Evolutionary conservation across 1,140 invertebrate genomes (phyloP), one percentile per base, ranked within the genome.

Genomic region (Drosophila tropicalis): DNA sequence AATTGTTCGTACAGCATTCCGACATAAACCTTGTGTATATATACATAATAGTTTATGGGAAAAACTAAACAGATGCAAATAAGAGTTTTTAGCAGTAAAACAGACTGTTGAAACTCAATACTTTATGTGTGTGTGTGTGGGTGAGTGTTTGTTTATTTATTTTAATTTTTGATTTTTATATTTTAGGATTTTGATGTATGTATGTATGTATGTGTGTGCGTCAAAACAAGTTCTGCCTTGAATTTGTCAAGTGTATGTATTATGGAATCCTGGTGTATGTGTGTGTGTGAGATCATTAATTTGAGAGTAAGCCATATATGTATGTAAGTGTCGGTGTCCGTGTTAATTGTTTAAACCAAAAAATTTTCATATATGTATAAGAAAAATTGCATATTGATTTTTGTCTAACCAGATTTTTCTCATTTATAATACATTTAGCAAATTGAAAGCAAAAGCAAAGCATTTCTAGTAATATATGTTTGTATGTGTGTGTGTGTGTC

Each of bases 371-470:
- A 22, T 5, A 51, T 22, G 17, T 2, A 22, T 12, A 51, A 51
- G 19, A 22, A 51, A 51, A 51, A 51, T 15, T 51, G 44, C 44
- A 22, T 22, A 19, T 51, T 51, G 7, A 51, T 51, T 22, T 22
- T 22, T 22, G 15, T 7, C 10, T 51, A 51, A 51, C 6, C 44
- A 41, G 62, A 72, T 64, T 78, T 65, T 47, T 60, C 47, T 77
- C 67, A 62, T 47, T 66, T 56, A n/a, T n/a, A n/a, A 63, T 61
- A 69, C 41, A 13, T 41, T 51, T 72, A 79, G 75, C 76, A 79
- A 79, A 68, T 78, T 79, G 54, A 55, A 79, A 79, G 76, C 75
- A 79, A 69, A 69, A 79, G 76, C 76, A 63, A 79, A 79, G 76
- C 76, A 79, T 19, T 62, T 44, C 60, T 17, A 61, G 10, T 62